phyloP scores from a whole-genome alignment of 2,797 vertebrate genomes.

The Acanthurus leucopareius region DNA sequence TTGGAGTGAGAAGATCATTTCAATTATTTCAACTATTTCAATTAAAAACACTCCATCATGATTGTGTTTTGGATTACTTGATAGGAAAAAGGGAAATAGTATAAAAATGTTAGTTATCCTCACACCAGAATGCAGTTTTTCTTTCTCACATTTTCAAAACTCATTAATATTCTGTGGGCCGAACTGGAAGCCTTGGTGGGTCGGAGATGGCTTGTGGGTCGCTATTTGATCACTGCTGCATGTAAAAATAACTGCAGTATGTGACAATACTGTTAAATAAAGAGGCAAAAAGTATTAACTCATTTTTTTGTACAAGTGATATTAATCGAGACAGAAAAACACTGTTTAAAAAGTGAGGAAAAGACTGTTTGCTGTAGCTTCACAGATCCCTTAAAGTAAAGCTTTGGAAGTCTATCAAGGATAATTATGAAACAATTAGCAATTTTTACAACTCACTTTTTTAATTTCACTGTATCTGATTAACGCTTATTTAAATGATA shows the following conservation, averaged over 20 bases:
- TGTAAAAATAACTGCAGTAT: not conserved
- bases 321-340: not conserved
- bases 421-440: constrained; percentile 28
- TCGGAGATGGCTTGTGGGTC: too few species aligned
- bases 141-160: too few species aligned
- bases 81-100: too few species aligned
- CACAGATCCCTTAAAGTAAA: constrained; percentile 42
- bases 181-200: too few species aligned
- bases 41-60: too few species aligned
- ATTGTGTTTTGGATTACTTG: too few species aligned
- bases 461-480: constrained; percentile 50
- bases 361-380: constrained; percentile 16
- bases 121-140: too few species aligned
- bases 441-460: constrained; percentile 29
- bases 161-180: too few species aligned
- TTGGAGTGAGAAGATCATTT: too few species aligned
- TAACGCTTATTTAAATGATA: constrained; percentile 51
- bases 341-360: constrained; percentile 16
- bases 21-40: too few species aligned
- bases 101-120: too few species aligned
- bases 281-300: not conserved
- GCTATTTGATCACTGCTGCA: too few species aligned
- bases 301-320: not conserved
- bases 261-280: constrained; percentile 2
- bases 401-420: constrained; percentile 25